Evolutionary conservation across 2,797 vertebrate species (phyloP).

Genomic region (Squalus acanthias): DNA sequence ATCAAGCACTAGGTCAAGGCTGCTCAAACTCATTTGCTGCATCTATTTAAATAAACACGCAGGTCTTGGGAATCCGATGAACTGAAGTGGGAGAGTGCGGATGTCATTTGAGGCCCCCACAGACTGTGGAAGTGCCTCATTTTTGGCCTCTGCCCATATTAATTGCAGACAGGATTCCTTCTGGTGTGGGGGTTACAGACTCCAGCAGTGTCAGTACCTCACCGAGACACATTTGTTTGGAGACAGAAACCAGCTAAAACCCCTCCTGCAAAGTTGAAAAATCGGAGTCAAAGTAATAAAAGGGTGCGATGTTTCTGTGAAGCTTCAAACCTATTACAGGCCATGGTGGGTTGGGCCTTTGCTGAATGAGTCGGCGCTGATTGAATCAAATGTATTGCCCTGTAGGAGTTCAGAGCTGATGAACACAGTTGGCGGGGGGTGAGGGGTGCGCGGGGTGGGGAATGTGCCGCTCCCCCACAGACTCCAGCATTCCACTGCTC

Average conservation of each 20-base stretch:
- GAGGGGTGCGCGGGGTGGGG: not conserved
- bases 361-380: not conserved
- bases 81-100: conserved; percentile 17
- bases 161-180: not conserved
- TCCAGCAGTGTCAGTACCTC: not conserved
- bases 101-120: not conserved
- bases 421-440: not conserved
- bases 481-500: not conserved
- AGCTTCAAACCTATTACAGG: not conserved
- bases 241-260: not conserved
- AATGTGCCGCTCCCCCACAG: not conserved
- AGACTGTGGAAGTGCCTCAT: not conserved
- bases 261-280: not conserved
- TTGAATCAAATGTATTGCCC: not conserved
- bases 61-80: conserved; percentile 12
- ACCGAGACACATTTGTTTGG: not conserved
- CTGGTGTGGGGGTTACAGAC: not conserved
- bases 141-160: not conserved
- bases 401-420: not conserved
- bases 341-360: not conserved
- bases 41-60: conserved; percentile 14
- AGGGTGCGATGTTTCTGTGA: not conserved
- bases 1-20: not conserved
- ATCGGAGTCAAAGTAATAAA: not conserved
- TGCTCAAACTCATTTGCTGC: not conserved